Evolutionary conservation across 64 coral and sea anemone genomes (phyloP).

Genomic region (Montipora capricornis): DNA sequence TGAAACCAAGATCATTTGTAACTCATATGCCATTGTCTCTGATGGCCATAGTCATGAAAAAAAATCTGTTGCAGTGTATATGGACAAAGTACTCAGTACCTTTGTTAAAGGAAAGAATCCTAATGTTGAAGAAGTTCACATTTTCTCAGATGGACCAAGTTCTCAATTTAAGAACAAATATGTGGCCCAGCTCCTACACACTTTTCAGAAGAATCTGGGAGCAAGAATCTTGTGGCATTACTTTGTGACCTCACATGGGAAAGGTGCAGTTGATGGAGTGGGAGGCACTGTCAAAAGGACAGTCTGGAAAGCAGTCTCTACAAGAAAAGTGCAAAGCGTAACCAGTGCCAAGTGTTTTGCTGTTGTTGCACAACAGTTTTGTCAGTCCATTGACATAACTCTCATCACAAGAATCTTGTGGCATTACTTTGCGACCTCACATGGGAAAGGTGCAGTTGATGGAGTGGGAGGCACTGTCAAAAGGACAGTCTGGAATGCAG

Average conservation of each 20-base stretch:
- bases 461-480: constrained; percentile 70
- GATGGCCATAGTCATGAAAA: constrained; percentile 64
- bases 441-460: constrained; percentile 72
- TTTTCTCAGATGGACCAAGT: constrained; percentile 58
- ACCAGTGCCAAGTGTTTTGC: constrained; percentile 20
- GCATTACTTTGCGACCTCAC: constrained; percentile 68
- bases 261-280: constrained; percentile 73
- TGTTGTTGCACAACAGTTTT: constrained; percentile 24
- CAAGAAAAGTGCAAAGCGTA: constrained; percentile 49
- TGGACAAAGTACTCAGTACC: constrained; percentile 29
- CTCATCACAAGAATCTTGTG: constrained; percentile 26
- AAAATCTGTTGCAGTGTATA: constrained; percentile 49
- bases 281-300: constrained; percentile 64
- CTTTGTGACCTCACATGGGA: constrained; percentile 62
- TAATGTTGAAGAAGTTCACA: constrained; percentile 12
- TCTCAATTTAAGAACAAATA: constrained; percentile 55
- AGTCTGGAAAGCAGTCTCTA: constrained; percentile 56
- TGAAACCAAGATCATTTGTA: constrained; percentile 28
- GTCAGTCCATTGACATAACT: not conserved
- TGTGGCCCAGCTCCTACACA: constrained; percentile 22
- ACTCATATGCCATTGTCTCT: constrained; percentile 39
- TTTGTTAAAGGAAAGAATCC: constrained; percentile 43
- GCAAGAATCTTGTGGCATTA: constrained; percentile 54
- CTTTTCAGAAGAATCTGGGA: constrained; percentile 27
- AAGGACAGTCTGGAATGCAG: constrained; percentile 49